Percentiles rank a stretch among this genome's conserved stretches.
Evolutionary conservation across 2,797 vertebrate genomes (phyloP).

Genomic region (Emys orbicularis): DNA sequence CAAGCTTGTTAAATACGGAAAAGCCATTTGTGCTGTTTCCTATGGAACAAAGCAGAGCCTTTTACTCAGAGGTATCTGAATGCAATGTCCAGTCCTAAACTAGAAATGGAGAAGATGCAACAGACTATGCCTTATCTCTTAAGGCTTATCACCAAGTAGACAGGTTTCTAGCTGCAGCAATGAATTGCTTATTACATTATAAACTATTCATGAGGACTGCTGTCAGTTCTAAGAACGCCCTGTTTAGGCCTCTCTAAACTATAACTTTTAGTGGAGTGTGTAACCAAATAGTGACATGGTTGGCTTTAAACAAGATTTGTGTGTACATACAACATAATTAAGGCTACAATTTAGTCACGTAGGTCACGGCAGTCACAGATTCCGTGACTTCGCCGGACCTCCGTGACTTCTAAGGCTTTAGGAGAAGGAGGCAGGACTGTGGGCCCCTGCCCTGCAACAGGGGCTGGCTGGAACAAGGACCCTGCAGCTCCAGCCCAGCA

Average conservation of each 20-base stretch:
- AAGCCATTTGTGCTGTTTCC: slow-evolving; percentile 1
- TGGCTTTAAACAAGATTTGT: slow-evolving; percentile 45
- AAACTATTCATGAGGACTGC: not conserved
- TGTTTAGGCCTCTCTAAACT: slow-evolving; percentile 24
- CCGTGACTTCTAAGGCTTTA: no score
- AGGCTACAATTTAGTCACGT: no score
- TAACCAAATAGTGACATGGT: slow-evolving; percentile 59
- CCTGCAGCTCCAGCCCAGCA: no score
- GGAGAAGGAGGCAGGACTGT: no score
- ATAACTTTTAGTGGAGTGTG: slow-evolving; percentile 11
- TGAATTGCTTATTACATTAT: slow-evolving; percentile 26
- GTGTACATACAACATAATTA: slow-evolving; percentile 48
- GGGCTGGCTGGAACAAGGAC: no score
- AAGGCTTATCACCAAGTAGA: slow-evolving; percentile 47
- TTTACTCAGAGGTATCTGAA: slow-evolving; percentile 35
- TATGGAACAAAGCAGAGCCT: slow-evolving; percentile 24
- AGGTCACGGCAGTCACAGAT: no score
- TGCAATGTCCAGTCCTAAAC: slow-evolving; percentile 37
- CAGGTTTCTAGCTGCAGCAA: slow-evolving; percentile 27
- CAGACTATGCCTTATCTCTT: slow-evolving; percentile 65
- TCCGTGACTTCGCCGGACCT: no score
- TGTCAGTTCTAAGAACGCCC: not conserved
- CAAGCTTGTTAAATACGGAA: slow-evolving; percentile 40
- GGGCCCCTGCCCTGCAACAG: no score
- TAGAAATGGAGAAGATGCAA: slow-evolving; percentile 40